Evolutionary conservation across 2,888 invertebrate genomes (phyloP), one percentile per base, ranked within the genome.

Genomic region (Syritta pipiens): DNA sequence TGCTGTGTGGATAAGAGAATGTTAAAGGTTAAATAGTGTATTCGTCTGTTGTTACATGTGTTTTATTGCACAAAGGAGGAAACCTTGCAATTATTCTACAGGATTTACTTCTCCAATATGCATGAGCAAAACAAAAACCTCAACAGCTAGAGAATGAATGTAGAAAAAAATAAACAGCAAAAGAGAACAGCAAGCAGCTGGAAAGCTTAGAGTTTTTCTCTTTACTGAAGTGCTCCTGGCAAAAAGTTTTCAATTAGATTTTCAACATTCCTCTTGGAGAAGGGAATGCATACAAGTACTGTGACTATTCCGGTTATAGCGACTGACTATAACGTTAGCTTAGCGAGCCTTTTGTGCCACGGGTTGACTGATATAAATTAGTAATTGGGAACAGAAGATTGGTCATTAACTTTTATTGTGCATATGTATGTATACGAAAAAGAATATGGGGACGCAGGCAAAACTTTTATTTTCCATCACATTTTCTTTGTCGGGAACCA

Each of bases 191-290:
- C 17, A 35, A 9, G 7, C 3, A 5, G 6, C 9, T 20, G 28
- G 48, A 67, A 74, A 32, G 24, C 24, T 46, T 44, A 28, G 26
- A 68, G 60, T 60, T 32, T 55, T 55, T 17, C 55, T 68, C 55
- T 17, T 51, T 24, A 22, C 37, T 42, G 10, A 57, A 76, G 57
- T 63, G 76, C 76, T 71, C 44, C 44, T 42, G 35, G 76, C 57
- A 42, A 63, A 76, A 76, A 76, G 69, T 76, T 76, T 76, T 76
- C 76, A 76, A 76, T 76, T 76, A 76, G 76, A 76, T 69, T 76
- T 76, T 71, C 69, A 76, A 46, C 63, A 76, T 76, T 49, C 76
- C 57, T 57, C 62, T 57, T 63, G 26, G 26, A 51, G 62, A 9
- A 44, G 49, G 49, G 57, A 76, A 63, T 63, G 48, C 69, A 69